These are phyloP conservation scores for human DNA, from an alignment of 2,113 vertebrate species.

Conservation along the genomic window DNA sequence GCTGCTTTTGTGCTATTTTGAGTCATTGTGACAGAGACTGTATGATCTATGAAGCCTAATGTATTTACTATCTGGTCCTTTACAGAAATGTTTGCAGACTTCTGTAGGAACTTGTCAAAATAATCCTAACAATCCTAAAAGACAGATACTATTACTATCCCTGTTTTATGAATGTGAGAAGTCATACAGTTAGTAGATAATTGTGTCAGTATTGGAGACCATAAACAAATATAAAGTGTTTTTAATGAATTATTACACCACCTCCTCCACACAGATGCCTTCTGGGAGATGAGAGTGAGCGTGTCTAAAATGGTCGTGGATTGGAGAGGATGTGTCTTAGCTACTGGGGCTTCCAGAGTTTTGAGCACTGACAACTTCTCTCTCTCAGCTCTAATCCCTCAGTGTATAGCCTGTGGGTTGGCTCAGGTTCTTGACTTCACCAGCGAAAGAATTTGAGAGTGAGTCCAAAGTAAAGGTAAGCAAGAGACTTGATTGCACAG, in stretches of 20 bases:
- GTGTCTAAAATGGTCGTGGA: rapidly evolving
- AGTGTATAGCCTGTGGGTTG: rapidly evolving
- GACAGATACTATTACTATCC: not conserved
- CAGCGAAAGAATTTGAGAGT: too few relatives aligned
- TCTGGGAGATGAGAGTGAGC: not conserved
- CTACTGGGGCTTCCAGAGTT: not conserved
- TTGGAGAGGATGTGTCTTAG: rapidly evolving
- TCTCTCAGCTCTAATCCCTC: too few relatives aligned
- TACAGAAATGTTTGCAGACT: not conserved
- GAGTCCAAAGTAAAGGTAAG: too few relatives aligned
- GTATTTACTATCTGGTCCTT: not conserved
- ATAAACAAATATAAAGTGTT: not conserved
- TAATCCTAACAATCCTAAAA: not conserved
- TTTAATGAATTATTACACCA: not conserved
- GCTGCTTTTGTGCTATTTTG: not conserved
- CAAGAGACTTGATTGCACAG: too few relatives aligned
- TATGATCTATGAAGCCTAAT: not conserved
- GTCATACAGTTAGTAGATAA: not conserved
- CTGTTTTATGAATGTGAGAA: not conserved
- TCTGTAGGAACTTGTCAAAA: not conserved
- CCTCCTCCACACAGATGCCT: not conserved
- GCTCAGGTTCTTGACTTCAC: too few relatives aligned
- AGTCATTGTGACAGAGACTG: not conserved
- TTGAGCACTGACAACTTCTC: not conserved
- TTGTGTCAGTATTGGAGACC: not conserved